These are phyloP conservation scores for Gallinago undulata DNA, from an alignment of 2,113 vertebrate genomes.

Conservation along the genomic window DNA sequence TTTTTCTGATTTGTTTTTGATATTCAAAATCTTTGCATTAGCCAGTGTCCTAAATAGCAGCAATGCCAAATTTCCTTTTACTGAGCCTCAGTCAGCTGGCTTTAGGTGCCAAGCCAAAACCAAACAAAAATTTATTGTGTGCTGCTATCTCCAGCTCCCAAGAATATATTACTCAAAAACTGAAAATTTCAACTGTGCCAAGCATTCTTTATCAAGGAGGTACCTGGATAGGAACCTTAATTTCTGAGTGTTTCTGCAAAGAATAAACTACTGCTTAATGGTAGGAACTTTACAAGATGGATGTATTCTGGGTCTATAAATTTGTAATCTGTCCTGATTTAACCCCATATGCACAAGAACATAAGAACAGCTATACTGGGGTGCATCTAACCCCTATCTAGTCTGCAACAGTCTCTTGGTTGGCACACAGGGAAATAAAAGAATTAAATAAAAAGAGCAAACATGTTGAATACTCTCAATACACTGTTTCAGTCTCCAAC, in stretches of 20 bases:
- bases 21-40: slow-evolving; percentile 39
- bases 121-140: background rate
- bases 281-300: background rate
- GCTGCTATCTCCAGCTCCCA: slow-evolving; percentile 55
- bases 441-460: background rate
- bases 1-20: slow-evolving; percentile 16
- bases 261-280: slow-evolving; percentile 45
- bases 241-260: slow-evolving; percentile 51
- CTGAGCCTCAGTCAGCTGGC: slow-evolving; percentile 12
- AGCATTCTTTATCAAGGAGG: slow-evolving; percentile 71
- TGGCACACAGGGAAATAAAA: background rate
- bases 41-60: slow-evolving; percentile 8
- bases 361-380: background rate
- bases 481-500: background rate
- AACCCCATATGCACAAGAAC: background rate
- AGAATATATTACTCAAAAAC: slow-evolving; percentile 52
- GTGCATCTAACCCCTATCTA: background rate
- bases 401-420: background rate
- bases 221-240: slow-evolving; percentile 47
- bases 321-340: background rate
- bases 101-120: slow-evolving; percentile 52
- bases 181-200: slow-evolving; percentile 61
- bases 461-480: background rate
- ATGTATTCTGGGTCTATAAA: background rate
- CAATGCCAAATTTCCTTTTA: slow-evolving; percentile 43